Evolutionary conservation across 2,797 vertebrate genomes (phyloP).

Genomic region (Menidia menidia): DNA sequence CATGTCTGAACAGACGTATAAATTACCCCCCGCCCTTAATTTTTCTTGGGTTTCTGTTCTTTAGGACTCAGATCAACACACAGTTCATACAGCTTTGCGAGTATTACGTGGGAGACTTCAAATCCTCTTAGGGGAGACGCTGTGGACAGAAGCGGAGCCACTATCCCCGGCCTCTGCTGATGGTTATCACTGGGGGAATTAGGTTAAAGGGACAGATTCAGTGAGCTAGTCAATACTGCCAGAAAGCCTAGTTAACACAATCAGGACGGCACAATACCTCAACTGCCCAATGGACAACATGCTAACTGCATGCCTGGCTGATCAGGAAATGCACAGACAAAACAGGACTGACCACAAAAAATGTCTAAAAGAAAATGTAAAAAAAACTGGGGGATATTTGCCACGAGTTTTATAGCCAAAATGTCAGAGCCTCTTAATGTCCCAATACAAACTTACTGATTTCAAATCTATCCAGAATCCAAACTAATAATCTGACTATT

Average conservation of each 20-base stretch:
- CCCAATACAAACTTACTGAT: too few relatives aligned
- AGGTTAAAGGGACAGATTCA: slow-evolving; percentile 58
- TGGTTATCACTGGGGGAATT: slow-evolving; percentile 59
- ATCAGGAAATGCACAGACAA: slow-evolving; percentile 30
- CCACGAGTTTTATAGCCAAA: too few relatives aligned
- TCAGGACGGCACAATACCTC: slow-evolving; percentile 60
- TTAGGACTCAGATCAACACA: slow-evolving; percentile 19
- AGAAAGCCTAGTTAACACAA: slow-evolving; percentile 62
- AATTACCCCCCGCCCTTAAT: neutral
- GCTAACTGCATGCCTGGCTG: slow-evolving; percentile 51
- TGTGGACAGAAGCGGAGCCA: slow-evolving; percentile 52
- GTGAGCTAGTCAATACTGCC: slow-evolving; percentile 18
- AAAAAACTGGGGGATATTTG: too few relatives aligned
- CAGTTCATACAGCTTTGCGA: slow-evolving; percentile 34
- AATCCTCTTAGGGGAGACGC: slow-evolving; percentile 73
- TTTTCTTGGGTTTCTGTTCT: neutral
- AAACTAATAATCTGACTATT: too few relatives aligned
- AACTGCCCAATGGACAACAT: slow-evolving; percentile 44
- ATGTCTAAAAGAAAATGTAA: neutral
- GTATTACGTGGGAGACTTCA: slow-evolving; percentile 52
- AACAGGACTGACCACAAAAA: slow-evolving; percentile 34
- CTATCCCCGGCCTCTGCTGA: slow-evolving; percentile 47
- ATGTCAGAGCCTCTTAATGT: too few relatives aligned
- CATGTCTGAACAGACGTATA: slow-evolving; percentile 1
- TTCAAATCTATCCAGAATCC: too few relatives aligned